Percentiles rank a stretch among this genome's conserved stretches.
Conservation (phyloP, 2,888 invertebrate genomes). For the Trimorus sp. region DNA sequence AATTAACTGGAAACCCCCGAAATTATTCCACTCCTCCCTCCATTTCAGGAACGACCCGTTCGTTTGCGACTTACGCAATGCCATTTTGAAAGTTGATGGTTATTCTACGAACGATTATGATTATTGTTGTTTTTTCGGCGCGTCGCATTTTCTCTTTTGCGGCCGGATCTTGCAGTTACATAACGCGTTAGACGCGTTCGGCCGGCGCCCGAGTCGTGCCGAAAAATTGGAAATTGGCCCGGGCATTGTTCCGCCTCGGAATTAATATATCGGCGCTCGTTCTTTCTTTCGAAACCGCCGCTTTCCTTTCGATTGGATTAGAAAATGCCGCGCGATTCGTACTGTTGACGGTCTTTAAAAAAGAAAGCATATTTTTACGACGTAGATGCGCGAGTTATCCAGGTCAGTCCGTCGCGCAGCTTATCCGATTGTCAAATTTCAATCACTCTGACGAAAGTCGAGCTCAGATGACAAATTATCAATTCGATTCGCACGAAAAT, state of each 20-base stretch:
- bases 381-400: constrained; percentile 2
- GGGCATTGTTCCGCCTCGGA: background rate
- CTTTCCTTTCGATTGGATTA: constrained; percentile 36
- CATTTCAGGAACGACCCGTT: too few species aligned
- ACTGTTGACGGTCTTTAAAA: constrained; percentile 1
- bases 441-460: constrained; percentile 13
- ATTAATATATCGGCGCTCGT: constrained; percentile 16
- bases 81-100: constrained; percentile 28
- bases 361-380: constrained; percentile 31
- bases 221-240: constrained; percentile 19
- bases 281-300: constrained; percentile 22
- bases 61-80: constrained; percentile 4
- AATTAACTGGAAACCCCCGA: too few species aligned
- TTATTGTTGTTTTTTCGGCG: constrained; percentile 1
- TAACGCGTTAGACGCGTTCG: constrained; percentile 10
- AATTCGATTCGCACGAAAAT: too few species aligned
- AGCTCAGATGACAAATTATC: background rate
- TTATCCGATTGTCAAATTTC: constrained; percentile 26
- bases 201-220: background rate
- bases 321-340: constrained; percentile 18
- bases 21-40: too few species aligned
- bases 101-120: background rate
- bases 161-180: constrained; percentile 19
- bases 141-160: constrained; percentile 35
- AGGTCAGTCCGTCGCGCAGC: constrained; percentile 13